These are phyloP conservation scores for Notodromas monacha DNA, from an alignment of 2,888 invertebrate species.

Conservation along the genomic window DNA sequence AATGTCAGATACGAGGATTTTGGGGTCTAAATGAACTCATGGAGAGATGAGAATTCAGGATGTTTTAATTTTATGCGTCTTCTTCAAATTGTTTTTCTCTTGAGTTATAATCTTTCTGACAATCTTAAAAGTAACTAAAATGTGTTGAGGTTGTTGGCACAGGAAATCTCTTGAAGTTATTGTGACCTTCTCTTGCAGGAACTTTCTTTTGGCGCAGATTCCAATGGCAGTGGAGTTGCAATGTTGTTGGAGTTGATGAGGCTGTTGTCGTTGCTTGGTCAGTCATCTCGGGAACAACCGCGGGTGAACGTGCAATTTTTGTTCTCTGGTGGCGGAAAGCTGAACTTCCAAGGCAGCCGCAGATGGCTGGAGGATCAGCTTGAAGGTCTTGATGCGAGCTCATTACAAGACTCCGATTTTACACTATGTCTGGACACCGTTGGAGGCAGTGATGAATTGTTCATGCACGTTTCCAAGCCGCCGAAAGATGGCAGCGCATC, in stretches of 20 bases:
- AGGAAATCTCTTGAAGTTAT: no score
- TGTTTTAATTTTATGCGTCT: no score
- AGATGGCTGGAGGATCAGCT: conserved; percentile 79
- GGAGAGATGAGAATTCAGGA: no score
- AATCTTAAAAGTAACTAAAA: no score
- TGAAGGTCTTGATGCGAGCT: conserved; percentile 34
- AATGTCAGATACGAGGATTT: no score
- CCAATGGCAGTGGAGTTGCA: conserved; percentile 64
- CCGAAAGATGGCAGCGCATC: conserved; percentile 53
- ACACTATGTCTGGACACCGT: conserved; percentile 50
- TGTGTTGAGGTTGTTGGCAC: no score
- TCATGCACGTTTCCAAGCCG: conserved; percentile 82
- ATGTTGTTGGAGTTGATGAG: conserved; percentile 56
- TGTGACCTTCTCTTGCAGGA: conserved; percentile 30
- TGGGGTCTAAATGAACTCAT: no score
- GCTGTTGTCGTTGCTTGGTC: conserved; percentile 45
- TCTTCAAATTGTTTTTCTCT: no score
- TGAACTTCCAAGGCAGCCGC: conserved; percentile 78
- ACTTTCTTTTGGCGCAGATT: conserved; percentile 55
- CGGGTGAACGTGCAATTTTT: conserved; percentile 42
- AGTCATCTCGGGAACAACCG: conserved; percentile 9
- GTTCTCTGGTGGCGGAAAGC: conserved; percentile 58
- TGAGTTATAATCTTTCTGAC: no score
- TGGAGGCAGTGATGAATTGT: conserved; percentile 26
- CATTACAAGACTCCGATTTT: conserved; percentile 42